A percentile compares a stretch with the other conserved stretches of the same genome.
Evolutionary conservation across 35 echinoderm and acorn worm genomes (phyloP).

Genomic region (Chiridota heheva): DNA sequence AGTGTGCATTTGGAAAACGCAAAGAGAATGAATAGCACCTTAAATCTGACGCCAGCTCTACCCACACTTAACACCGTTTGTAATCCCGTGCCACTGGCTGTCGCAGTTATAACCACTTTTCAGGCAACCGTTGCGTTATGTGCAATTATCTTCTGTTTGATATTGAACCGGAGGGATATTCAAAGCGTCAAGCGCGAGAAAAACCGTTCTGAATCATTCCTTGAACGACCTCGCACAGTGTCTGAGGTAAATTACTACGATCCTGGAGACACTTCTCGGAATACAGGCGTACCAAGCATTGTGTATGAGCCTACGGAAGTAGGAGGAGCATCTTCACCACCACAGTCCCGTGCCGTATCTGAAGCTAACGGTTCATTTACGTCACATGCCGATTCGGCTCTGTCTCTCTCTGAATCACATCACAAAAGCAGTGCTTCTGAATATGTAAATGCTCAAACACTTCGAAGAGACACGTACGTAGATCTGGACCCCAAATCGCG

Average conservation of each 20-base stretch:
- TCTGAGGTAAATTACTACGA: constrained; percentile 48
- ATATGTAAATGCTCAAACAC: constrained; percentile 23
- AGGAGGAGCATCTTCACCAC: too few relatives aligned
- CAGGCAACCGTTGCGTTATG: constrained; percentile 60
- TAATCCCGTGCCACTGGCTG: constrained; percentile 46
- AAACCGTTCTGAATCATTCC: background rate
- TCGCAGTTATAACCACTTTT: constrained; percentile 60
- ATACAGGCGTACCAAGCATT: constrained; percentile 17
- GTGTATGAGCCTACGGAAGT: constrained; percentile 31
- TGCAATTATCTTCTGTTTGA: constrained; percentile 43
- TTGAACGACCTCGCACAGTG: constrained; percentile 21
- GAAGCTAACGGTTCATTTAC: background rate
- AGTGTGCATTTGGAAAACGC: too few relatives aligned
- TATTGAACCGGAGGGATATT: constrained; percentile 1
- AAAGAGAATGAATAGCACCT: too few relatives aligned
- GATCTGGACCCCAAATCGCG: constrained; percentile 31
- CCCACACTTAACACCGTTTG: too few relatives aligned
- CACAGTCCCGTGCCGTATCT: too few relatives aligned
- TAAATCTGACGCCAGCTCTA: too few relatives aligned
- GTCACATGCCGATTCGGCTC: constrained; percentile 29
- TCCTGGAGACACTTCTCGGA: constrained; percentile 13
- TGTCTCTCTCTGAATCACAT: constrained; percentile 23
- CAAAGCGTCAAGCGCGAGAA: background rate
- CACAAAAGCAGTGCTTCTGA: constrained; percentile 11
- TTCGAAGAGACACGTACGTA: constrained; percentile 25